Base-by-base conservation (phyloP, 2,113 vertebrate species). In the Verasper variegatus region DNA sequence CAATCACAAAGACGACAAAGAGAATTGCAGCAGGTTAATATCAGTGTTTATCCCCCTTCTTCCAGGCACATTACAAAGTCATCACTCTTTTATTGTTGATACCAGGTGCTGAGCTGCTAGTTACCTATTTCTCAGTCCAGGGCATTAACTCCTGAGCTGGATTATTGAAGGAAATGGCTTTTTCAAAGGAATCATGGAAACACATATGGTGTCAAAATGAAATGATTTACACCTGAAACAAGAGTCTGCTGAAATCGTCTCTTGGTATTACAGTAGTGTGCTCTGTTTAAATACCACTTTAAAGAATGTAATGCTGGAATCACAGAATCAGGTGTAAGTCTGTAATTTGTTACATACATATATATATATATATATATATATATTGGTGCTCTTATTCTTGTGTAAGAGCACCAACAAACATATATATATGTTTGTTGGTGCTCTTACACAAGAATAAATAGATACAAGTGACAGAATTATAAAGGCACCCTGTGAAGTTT, bases 51-150 rank as follows among this genome's bases (percentile, higher is more conserved):
- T 65, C 52, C 13, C 47, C n/a, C 10, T 6, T 68, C 26, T 42
- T 70, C 51, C 26, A 31, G 20, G 20, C 18, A 76, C 45, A 68
- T 82, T 71, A 66, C 49, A 23, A 54, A 59, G 47, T 58, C 14
- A 26, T 40, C 11, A 31, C 23, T 15, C 24, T 64, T 7, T 47
- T 15, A 17, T 15, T 71, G 24, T 31, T 31, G 52, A 68, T 40
- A 45, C 3, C 37, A 57, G 13, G 5, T n/a, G 3, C 61, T 61
- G 10, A 45, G 61, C 69, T n/a, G 10, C 57, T 17, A 60, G 21
- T 27, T 37, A 27, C 17, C 10, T n/a, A 2, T 56, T 58, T 63
- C 18, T 5, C 65, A 54, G 59, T 35, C 20, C 20, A 42, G 13
- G 23, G 21, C 20, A 71, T 74, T 71, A 54, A 54, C 0, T 72